Percentiles rank a stretch among this genome's conserved stretches.
Conservation (phyloP, 2,797 vertebrate species). For the Zalophus californianus region DNA sequence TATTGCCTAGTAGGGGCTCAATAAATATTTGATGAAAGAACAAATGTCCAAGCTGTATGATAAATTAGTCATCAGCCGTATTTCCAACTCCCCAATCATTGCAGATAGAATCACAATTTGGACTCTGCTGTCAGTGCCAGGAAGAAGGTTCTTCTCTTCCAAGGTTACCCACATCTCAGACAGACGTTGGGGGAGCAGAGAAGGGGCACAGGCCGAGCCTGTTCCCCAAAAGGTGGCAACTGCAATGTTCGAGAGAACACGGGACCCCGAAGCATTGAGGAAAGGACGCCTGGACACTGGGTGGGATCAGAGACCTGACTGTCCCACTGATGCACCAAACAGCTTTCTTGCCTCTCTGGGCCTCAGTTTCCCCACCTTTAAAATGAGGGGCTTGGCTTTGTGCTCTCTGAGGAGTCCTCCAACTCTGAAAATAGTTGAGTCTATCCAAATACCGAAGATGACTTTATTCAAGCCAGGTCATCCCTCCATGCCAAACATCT, state of each 20-base stretch:
- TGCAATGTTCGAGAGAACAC: not conserved
- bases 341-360: not conserved
- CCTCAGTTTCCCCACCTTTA: not conserved
- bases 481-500: not conserved
- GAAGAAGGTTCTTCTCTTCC: not conserved
- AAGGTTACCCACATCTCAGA: not conserved
- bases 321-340: accelerated
- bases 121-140: not conserved
- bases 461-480: not conserved
- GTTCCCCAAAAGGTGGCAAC: not conserved
- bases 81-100: not conserved
- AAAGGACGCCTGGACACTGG: no score
- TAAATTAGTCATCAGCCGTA: not conserved
- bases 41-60: not conserved
- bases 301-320: not conserved
- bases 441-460: not conserved
- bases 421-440: not conserved
- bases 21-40: not conserved
- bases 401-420: not conserved
- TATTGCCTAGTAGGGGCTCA: not conserved
- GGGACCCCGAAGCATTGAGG: not conserved
- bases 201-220: not conserved
- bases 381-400: not conserved
- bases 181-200: not conserved
- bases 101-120: not conserved